Evolutionary conservation across 2,797 vertebrate genomes (phyloP).

Genomic region (Neosilurus hyrtlii): DNA sequence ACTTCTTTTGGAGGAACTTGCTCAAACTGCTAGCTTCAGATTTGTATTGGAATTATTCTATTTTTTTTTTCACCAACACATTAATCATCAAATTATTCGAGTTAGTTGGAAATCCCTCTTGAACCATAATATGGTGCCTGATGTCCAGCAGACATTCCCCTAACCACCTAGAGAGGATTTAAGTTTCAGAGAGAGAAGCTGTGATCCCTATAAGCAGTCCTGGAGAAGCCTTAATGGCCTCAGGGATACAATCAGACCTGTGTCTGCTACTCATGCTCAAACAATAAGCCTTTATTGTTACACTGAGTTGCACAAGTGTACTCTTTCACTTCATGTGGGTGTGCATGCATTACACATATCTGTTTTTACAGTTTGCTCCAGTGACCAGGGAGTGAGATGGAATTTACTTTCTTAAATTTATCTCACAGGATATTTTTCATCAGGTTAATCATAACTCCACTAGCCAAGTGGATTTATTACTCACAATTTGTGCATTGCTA

Average conservation of each 20-base stretch:
- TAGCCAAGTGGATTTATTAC: slow-evolving; percentile 37
- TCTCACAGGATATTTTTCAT: slow-evolving; percentile 56
- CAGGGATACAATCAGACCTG: slow-evolving; percentile 53
- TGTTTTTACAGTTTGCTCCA: slow-evolving; percentile 63
- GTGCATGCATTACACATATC: slow-evolving; percentile 50
- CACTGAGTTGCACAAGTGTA: slow-evolving; percentile 54
- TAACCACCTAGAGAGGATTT: slow-evolving; percentile 44
- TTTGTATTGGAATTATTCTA: slow-evolving; percentile 15
- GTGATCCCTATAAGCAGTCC: slow-evolving; percentile 52
- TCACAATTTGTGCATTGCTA: slow-evolving; percentile 34
- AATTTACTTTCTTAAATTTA: slow-evolving; percentile 55
- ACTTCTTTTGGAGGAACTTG: neutral
- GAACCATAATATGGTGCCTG: slow-evolving; percentile 29
- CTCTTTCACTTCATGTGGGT: slow-evolving; percentile 57
- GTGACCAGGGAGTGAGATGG: slow-evolving; percentile 42
- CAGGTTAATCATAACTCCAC: slow-evolving; percentile 47
- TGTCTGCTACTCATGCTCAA: slow-evolving; percentile 59
- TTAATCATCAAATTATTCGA: slow-evolving; percentile 50
- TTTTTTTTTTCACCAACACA: slow-evolving; percentile 29
- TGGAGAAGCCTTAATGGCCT: slow-evolving; percentile 55
- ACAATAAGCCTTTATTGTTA: slow-evolving; percentile 63
- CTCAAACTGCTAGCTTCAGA: slow-evolving; percentile 2
- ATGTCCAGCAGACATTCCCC: slow-evolving; percentile 56
- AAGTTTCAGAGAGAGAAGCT: slow-evolving; percentile 47
- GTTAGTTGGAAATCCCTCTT: slow-evolving; percentile 33